Percentiles rank a stretch among this genome's conserved stretches.
These are phyloP conservation scores for Apis florea DNA, from an alignment of 1,140 invertebrate species.

Conservation along the genomic window DNA sequence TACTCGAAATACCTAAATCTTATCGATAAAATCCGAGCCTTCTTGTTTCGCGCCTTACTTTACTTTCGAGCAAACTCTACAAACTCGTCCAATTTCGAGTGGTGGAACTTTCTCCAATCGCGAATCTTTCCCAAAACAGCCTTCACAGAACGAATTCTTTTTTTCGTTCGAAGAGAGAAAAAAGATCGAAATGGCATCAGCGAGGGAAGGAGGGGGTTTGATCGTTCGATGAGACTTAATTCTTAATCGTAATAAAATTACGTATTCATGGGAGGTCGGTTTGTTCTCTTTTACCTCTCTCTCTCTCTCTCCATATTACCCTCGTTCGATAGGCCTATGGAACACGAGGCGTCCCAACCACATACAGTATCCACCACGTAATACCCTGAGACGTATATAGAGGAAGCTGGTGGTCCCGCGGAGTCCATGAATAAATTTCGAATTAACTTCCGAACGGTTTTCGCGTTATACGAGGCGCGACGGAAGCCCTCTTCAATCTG, in stretches of 20 bases:
- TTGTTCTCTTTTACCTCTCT: constrained; percentile 11
- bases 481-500: constrained; percentile 61
- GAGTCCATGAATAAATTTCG: constrained; percentile 77
- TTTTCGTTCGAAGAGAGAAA: not conserved
- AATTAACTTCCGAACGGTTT: constrained; percentile 72
- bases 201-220: not conserved
- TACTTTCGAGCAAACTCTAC: constrained; percentile 1
- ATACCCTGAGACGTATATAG: constrained; percentile 21
- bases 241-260: constrained; percentile 70
- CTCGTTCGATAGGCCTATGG: constrained; percentile 22
- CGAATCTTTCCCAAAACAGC: not conserved
- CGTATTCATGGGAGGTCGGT: constrained; percentile 71
- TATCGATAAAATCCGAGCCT: constrained; percentile 18
- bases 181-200: too few species aligned
- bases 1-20: constrained; percentile 49
- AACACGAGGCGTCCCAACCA: not conserved
- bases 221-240: constrained; percentile 57
- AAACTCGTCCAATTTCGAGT: constrained; percentile 13
- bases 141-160: not conserved
- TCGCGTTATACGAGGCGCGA: constrained; percentile 64
- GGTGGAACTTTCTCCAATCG: too few species aligned
- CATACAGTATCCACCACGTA: constrained; percentile 30
- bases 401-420: constrained; percentile 46
- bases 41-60: constrained; percentile 9
- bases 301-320: not conserved